Base-by-base conservation (phyloP, 2,797 vertebrate genomes). In the Antennarius maculatus region DNA sequence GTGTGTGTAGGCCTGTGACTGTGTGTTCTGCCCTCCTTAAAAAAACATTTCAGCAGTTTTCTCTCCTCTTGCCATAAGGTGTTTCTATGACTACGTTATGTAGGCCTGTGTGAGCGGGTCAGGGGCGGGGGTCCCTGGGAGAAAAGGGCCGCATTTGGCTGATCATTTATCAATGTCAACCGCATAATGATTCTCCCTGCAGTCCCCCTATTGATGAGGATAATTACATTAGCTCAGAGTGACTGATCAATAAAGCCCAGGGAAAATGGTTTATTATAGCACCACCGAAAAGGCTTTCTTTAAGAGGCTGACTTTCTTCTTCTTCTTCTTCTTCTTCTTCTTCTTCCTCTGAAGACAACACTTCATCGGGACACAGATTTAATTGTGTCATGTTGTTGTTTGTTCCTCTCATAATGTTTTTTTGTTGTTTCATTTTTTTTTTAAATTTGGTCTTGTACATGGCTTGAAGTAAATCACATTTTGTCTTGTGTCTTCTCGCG, bases 111-210 rank as follows among this genome's bases (percentile, higher is more conserved):
- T 48, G 82, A 72, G 84, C 92, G 94, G 95, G 94, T 95, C 94
- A 95, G 91, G 92, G 91, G 93, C 90, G 93, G 94, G 94, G 95
- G 94, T 94, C 94, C 95, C 94, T 92, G 85, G 92, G 95, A 96
- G 95, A 97, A 95, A 95, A 96, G 93, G 95, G 95, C 95, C 93
- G 95, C 94, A 95, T 96, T 96, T 95, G 95, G 95, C 94, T 93
- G 96, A 96, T 98, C 97, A 98, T 99, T 98, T 97, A 99, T 99
- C 97, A 99, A 95, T 96, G 97, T 99, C 97, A 99, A 93, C 94
- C 94, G 94, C 96, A 97, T 97, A 98, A 98, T 98, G 96, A 98
- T 97, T 96, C 97, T 96, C 96, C 95, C 96, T 94, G 96, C 96
- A 97, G 95, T 95, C 94, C 94, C 88, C 92, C 96, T 98, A 99